A percentile compares a stretch with the other conserved stretches of the same genome.
Conservation (phyloP, 2,888 invertebrate genomes). For the Charanyca ferruginea region DNA sequence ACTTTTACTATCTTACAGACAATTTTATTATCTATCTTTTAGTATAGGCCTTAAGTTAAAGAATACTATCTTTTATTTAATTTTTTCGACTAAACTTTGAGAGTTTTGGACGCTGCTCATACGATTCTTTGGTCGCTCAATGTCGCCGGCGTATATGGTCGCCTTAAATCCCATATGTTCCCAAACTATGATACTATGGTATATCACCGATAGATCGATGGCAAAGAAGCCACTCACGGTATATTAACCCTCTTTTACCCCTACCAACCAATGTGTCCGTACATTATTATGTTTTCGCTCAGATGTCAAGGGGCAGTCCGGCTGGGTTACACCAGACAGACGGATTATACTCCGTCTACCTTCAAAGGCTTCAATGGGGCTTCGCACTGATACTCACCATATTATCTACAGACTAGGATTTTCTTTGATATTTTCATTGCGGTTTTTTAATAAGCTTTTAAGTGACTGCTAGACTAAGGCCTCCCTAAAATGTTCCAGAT, state of each 20-base stretch:
- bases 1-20: too few relatives aligned
- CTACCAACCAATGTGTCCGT: constrained; percentile 8
- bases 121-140: too few relatives aligned
- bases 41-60: too few relatives aligned
- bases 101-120: too few relatives aligned
- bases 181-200: background rate
- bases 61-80: too few relatives aligned
- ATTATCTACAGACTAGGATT: constrained; percentile 18
- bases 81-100: too few relatives aligned
- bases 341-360: constrained; percentile 64
- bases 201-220: constrained; percentile 22
- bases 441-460: background rate
- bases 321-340: constrained; percentile 61
- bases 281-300: constrained; percentile 56
- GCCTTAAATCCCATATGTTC: too few relatives aligned
- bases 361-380: constrained; percentile 69
- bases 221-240: constrained; percentile 14
- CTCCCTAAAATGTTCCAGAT: background rate
- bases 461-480: background rate
- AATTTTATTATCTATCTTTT: too few relatives aligned
- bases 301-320: constrained; percentile 55
- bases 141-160: too few relatives aligned
- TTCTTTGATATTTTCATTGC: background rate
- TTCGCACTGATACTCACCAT: constrained; percentile 58
- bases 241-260: constrained; percentile 23